These are phyloP conservation scores for Cavia porcellus DNA, from an alignment of 2,113 vertebrate species.

Conservation along the genomic window DNA sequence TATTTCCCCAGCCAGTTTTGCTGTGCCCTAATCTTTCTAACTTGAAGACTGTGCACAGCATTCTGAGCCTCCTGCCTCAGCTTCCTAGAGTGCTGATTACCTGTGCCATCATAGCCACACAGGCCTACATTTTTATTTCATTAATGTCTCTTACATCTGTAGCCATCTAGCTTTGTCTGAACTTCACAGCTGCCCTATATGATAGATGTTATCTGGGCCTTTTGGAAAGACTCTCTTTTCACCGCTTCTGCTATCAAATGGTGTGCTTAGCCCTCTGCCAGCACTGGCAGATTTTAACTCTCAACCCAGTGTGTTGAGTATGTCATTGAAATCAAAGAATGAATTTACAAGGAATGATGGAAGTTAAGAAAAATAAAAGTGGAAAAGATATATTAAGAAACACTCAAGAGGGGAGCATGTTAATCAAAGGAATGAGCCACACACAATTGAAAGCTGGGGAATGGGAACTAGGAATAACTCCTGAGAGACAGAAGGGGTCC, in stretches of 20 bases:
- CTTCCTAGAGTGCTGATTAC: background rate
- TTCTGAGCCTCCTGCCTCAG: background rate
- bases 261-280: background rate
- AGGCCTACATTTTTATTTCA: background rate
- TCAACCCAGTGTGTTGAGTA: background rate
- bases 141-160: background rate
- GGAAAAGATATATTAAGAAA: background rate
- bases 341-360: background rate
- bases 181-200: background rate
- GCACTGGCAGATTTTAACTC: background rate
- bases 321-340: background rate
- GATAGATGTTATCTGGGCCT: background rate
- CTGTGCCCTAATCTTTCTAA: background rate
- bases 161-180: background rate
- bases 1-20: background rate
- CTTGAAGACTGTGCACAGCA: background rate
- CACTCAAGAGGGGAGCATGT: background rate
- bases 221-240: background rate
- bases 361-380: background rate
- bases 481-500: background rate
- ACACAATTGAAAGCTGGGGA: background rate
- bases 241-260: background rate
- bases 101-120: background rate
- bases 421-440: background rate
- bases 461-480: background rate